phyloP scores from a whole-genome alignment of 2,888 invertebrate species.

The Andrena fulva region DNA sequence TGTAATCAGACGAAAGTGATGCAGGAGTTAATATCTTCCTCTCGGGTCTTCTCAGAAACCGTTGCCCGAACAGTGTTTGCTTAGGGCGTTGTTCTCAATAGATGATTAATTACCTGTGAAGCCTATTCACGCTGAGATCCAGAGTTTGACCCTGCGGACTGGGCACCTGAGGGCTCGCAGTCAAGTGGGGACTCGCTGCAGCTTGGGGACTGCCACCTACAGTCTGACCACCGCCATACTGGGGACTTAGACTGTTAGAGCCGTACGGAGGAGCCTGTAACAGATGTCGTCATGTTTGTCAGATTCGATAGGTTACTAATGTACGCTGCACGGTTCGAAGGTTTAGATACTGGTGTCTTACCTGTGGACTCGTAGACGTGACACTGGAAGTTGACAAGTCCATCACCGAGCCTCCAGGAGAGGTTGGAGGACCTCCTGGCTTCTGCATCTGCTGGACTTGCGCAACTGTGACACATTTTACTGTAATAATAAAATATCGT shows the following conservation, averaged over 20 bases:
- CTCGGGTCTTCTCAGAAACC: neutral
- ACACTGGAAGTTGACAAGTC: slow-evolving; percentile 95
- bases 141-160: slow-evolving; percentile 96
- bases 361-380: slow-evolving; percentile 93
- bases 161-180: slow-evolving; percentile 95
- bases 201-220: slow-evolving; percentile 93
- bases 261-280: slow-evolving; percentile 90
- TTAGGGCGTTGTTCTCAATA: neutral
- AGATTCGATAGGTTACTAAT: neutral
- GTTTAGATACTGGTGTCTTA: slow-evolving; percentile 77
- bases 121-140: slow-evolving; percentile 94
- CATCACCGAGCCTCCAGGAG: slow-evolving; percentile 92
- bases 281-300: neutral
- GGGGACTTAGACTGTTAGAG: slow-evolving; percentile 87
- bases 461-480: slow-evolving; percentile 92
- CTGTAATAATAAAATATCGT: slow-evolving; percentile 83
- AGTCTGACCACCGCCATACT: slow-evolving; percentile 90
- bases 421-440: slow-evolving; percentile 88
- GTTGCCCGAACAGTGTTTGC: neutral
- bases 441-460: slow-evolving; percentile 88
- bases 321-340: neutral
- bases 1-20: slow-evolving; percentile 70
- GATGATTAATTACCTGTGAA: slow-evolving; percentile 89
- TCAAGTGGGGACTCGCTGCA: slow-evolving; percentile 93
- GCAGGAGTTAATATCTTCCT: slow-evolving; percentile 27